Evolutionary conservation across 2,797 vertebrate species (phyloP), one percentile per base, ranked within the genome.

Genomic region (Sternarchorhynchus goeldii): DNA sequence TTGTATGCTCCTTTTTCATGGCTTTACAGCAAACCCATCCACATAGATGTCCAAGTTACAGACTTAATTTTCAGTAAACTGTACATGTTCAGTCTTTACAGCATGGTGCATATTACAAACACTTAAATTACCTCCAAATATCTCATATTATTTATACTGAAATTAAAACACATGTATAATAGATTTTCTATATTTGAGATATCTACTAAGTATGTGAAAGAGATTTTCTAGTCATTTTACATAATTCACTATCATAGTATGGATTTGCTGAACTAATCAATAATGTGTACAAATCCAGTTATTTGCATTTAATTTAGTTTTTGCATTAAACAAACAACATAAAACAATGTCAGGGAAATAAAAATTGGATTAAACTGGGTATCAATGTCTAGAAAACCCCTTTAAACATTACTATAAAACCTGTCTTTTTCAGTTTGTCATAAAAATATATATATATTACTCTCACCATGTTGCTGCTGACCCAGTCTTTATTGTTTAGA

Each of bases 401-500:
- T 45, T 20, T 20, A 41, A 25, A 67, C 50, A 34, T 73, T 45
- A 60, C 14, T 76, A 34, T 45, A 34, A 36, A 36, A n/a, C 3
- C 18, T 4, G 50, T 5, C 5, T 21, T 64, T 50, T 34, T 21
- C 18, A 8, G 50, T 18, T 66, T 65, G 31, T 69, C 45, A 55
- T 53, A 32, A 29, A 18, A 32, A 66, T 63, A 2, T 53, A 71
- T 34, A n/a, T n/a, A 10, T 68, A 16, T 80, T 57, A 20, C 4
- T 25, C 21, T 71, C 34, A 58, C 71, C n/a, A 41, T 73, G 76
- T 81, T 83, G 70, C 81, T 83, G 76, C 84, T 85, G 76, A 76
- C 72, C 20, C 53, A 4, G 57, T 75, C 12, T 78, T 68, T 67
- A 75, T 75, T 41, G 10, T 68, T 58, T 69, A 31, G 18, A n/a